Evolutionary conservation across 2,797 vertebrate genomes (phyloP), one percentile per base, ranked within the genome.

Genomic region (Phoxinus dragarum): DNA sequence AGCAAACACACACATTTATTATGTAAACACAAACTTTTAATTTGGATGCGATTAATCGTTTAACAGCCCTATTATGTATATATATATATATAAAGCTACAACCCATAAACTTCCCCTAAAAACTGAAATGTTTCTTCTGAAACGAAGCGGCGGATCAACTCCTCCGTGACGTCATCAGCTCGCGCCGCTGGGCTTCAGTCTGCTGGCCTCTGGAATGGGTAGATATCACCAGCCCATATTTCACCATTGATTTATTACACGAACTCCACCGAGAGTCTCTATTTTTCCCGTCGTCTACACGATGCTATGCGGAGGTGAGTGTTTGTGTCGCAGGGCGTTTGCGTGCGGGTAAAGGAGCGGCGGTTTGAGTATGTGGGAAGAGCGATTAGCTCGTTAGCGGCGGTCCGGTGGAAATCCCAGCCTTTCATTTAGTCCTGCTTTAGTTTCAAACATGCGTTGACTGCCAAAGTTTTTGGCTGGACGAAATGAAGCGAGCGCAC

Each of bases 251-350:
- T 92, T 90, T 91, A 86, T 84, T 80, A 88, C 86, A 88, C 92
- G 86, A 89, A 90, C 88, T 90, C 67, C 89, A 88, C 83, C 77
- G 67, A 80, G 47, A 86, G 42, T 84, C n/a, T 74, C 9, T 68
- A 38, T 81, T 21, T 80, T 31, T 36, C 86, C 44, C 84, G 81
- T 81, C 42, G 88, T 73, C 84, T 90, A 80, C 94, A 95, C 92
- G 86, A 96, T 96, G 96, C 94, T 91, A 95, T 93, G 92, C 92
- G 89, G 90, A 92, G 95, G 96, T 96, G 89, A 75, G 94, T 93
- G 19, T 31, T 61, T 73, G 4, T 34, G 6, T 27, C 3, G 8
- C 40, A n/a, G 38, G 67, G 68, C 2, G 6, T 6, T 5, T 66
- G 4, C 16, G 7, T 21, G 11, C 36, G 4, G 4, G 1, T 69